Conservation (phyloP, 2,113 vertebrate genomes). For the Elanus axillaris region DNA sequence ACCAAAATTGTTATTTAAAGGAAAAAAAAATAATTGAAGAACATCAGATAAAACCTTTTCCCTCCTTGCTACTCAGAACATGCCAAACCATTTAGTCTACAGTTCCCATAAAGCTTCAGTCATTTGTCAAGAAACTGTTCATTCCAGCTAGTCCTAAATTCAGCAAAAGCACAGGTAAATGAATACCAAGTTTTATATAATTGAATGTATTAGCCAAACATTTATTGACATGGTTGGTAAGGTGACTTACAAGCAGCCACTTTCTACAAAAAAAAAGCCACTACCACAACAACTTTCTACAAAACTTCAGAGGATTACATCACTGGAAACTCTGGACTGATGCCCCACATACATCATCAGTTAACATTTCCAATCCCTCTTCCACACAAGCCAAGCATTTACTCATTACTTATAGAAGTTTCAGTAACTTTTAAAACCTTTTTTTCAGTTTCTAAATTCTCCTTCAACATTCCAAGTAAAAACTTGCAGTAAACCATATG, state of each 20-base stretch:
- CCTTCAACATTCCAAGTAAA: background rate
- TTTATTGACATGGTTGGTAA: background rate
- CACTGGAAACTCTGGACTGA: background rate
- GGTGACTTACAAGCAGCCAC: background rate
- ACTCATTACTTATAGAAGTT: background rate
- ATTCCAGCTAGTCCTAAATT: background rate
- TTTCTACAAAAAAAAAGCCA: background rate
- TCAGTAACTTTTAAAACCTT: background rate
- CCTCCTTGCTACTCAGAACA: background rate
- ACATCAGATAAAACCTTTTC: background rate
- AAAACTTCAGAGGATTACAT: background rate
- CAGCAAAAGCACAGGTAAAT: background rate
- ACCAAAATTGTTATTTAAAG: background rate
- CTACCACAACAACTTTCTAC: background rate
- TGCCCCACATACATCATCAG: fast-evolving
- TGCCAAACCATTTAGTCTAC: background rate
- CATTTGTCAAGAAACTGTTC: background rate
- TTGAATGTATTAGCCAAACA: background rate
- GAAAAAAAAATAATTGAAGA: background rate
- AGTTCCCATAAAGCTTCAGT: background rate
- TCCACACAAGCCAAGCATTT: background rate
- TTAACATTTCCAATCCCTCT: background rate
- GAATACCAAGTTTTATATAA: background rate
- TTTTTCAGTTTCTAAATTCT: background rate
- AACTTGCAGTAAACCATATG: background rate